These are phyloP conservation scores for Neopelma chrysocephalum DNA, from an alignment of 2,797 vertebrate genomes.

Conservation along the genomic window DNA sequence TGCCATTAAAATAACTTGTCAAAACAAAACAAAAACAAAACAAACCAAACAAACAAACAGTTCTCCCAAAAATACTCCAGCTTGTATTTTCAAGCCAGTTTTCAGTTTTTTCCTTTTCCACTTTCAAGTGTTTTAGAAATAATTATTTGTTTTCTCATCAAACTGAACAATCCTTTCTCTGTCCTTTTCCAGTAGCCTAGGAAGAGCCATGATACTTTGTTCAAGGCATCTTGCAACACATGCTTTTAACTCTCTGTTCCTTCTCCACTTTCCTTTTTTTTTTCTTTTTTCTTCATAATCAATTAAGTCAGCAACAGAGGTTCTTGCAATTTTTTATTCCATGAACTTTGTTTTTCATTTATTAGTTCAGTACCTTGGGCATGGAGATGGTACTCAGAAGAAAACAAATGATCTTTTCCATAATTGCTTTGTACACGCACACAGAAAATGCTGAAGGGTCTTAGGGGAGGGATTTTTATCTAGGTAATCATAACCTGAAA, in stretches of 20 bases:
- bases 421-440: not conserved
- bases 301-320: not conserved
- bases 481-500: conserved; percentile 46
- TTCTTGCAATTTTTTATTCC: not conserved
- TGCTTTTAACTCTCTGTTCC: not conserved
- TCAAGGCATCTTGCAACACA: not conserved
- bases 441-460: not conserved
- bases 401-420: conserved; percentile 12
- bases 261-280: not conserved
- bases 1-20: not conserved
- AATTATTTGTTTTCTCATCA: not conserved
- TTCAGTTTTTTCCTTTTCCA: not conserved
- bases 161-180: not conserved
- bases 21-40: not conserved
- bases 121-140: not conserved
- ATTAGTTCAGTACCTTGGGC: not conserved
- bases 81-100: not conserved
- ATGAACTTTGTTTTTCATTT: conserved; percentile 4
- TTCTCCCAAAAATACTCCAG: not conserved
- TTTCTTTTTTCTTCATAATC: not conserved
- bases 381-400: not conserved
- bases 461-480: conserved; percentile 43
- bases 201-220: not conserved
- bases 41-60: not conserved
- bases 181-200: not conserved